Evolutionary conservation across 2,797 vertebrate species (phyloP).

Genomic region (Hydrophis major): DNA sequence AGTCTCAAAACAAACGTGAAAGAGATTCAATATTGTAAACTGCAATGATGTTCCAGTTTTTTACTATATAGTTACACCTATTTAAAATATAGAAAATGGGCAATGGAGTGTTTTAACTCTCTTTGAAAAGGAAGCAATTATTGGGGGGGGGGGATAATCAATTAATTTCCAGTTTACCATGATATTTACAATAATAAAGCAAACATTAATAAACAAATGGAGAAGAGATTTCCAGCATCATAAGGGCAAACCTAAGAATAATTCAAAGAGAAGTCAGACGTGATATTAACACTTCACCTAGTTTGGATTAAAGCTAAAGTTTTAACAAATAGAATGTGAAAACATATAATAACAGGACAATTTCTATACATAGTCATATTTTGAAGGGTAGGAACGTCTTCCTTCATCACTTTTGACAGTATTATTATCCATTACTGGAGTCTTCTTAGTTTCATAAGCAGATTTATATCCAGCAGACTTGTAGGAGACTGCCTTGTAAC

Average conservation of each 20-base stretch:
- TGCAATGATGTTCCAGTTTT: not conserved
- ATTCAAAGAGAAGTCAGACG: conserved; percentile 32
- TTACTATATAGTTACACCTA: conserved; percentile 15
- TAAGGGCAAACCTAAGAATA: conserved; percentile 34
- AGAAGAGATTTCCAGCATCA: not conserved
- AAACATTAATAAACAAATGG: conserved; percentile 23
- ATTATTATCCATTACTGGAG: conserved; percentile 67
- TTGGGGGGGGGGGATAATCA: conserved; percentile 10
- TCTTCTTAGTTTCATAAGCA: conserved; percentile 71
- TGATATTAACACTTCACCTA: conserved; percentile 6
- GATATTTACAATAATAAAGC: not conserved
- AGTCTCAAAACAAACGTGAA: not conserved
- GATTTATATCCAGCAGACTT: conserved; percentile 80
- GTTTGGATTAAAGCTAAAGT: conserved; percentile 36
- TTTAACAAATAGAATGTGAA: not conserved
- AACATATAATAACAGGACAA: not conserved
- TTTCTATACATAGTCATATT: conserved; percentile 85
- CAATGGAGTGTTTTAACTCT: conserved; percentile 14
- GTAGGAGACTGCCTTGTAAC: conserved; percentile 82
- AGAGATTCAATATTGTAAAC: not conserved
- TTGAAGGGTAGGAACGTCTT: conserved; percentile 78
- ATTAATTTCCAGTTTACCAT: not conserved
- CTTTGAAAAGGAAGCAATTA: conserved; percentile 31
- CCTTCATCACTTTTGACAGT: conserved; percentile 74
- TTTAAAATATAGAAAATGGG: conserved; percentile 19